These are phyloP conservation scores for Hoplodrina blanda DNA, from an alignment of 2,888 invertebrate genomes.

Conservation along the genomic window DNA sequence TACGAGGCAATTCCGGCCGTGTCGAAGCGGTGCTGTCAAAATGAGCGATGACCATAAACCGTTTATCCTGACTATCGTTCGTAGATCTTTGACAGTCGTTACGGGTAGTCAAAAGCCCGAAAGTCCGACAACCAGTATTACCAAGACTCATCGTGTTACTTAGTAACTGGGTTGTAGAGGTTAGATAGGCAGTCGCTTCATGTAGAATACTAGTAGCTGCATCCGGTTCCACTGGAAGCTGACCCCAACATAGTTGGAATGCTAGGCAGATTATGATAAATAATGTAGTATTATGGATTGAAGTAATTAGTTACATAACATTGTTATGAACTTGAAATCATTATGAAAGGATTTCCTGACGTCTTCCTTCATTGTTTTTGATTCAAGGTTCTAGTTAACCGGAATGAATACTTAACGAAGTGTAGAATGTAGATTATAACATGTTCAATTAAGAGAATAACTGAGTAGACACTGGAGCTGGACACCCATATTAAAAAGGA, in stretches of 20 bases:
- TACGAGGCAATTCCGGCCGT: no score
- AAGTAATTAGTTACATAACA: slow-evolving; percentile 21
- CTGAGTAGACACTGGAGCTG: neutral
- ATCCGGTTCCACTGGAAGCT: neutral
- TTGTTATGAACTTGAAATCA: slow-evolving; percentile 42
- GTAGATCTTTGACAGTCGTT: no score
- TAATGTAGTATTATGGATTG: neutral
- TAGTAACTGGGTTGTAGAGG: no score
- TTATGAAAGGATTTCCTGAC: slow-evolving; percentile 50
- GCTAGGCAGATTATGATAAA: neutral
- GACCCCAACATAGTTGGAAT: neutral
- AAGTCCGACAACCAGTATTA: no score
- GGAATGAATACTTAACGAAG: slow-evolving; percentile 23
- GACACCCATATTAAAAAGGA: neutral
- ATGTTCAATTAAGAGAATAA: neutral
- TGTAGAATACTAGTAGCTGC: no score
- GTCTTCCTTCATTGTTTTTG: slow-evolving; percentile 31
- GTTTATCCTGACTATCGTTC: no score
- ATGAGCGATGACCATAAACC: no score
- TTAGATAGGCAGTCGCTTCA: no score
- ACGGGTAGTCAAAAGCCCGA: no score
- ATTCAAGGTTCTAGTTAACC: slow-evolving; percentile 36
- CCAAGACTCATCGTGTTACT: no score
- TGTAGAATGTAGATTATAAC: slow-evolving; percentile 4
- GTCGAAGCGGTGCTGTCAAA: no score